Evolutionary conservation across 2,113 vertebrate genomes (phyloP), one percentile per base, ranked within the genome.

Genomic region (Scomber japonicus): DNA sequence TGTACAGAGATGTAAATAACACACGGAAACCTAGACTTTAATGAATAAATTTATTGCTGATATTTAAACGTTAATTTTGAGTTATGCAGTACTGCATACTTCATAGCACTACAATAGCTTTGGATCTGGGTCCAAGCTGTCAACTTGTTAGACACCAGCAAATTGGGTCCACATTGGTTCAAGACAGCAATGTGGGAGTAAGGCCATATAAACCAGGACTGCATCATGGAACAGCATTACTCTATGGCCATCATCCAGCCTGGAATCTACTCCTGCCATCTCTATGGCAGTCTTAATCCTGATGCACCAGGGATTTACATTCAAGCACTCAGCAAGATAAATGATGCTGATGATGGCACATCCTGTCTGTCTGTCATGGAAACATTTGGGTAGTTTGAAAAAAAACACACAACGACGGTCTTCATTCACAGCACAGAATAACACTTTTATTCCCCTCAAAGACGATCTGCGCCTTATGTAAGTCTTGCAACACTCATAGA

Each of bases 211-310:
- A 88, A 86, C 68, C 82, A 84, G 75, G 75, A 86, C 51, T 81
- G 78, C 82, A 82, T 86, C 80, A 91, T 89, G 91, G 91, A 92
- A 90, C 83, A 81, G 81, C 61, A 55, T 88, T 81, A 78, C 71
- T 83, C 72, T 76, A 77, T 82, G 80, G 77, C 81, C 80, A 76
- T 79, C 67, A 86, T 88, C 65, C 67, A 86, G 77, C 40, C 57
- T 75, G 55, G 70, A 86, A 90, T 90, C 82, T 90, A 85, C 71
- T 71, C 68, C 71, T 75, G 71, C 82, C 82, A 83, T 91, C 78
- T 84, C 76, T 76, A 55, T 86, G 73, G 82, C 82, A 87, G 48
- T 63, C 78, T 80, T 83, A 87, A 93, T 92, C 89, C 85, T 56
- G 65, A 71, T 46, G 70, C 51, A 64, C 74, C 64, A 63, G 40